These are phyloP conservation scores for Caenorhabditis becei DNA, from an alignment of 2,888 invertebrate genomes.

Conservation along the genomic window DNA sequence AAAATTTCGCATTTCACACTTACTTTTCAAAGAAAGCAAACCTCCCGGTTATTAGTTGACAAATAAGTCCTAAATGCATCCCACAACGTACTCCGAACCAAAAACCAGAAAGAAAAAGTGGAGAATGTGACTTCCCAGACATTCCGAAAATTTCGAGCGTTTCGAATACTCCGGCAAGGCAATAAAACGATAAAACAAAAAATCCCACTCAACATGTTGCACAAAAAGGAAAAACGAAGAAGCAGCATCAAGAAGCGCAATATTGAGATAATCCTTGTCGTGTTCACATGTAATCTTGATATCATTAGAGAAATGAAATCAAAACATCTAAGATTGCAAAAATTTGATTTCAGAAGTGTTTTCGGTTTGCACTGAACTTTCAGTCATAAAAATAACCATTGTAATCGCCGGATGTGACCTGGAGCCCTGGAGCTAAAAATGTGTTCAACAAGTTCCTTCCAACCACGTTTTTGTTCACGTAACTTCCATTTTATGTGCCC, in stretches of 20 bases:
- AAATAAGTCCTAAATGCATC: background rate
- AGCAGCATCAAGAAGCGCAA: background rate
- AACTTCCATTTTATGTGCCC: constrained; percentile 7
- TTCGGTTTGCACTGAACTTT: background rate
- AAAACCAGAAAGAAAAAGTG: background rate
- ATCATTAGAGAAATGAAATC: background rate
- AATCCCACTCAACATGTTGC: too few species aligned
- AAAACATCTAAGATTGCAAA: background rate
- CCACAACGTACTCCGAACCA: background rate
- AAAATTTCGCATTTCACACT: constrained; percentile 39
- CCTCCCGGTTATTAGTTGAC: constrained; percentile 52
- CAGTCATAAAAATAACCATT: background rate
- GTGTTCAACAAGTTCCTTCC: constrained; percentile 13
- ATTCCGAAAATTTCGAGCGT: too few species aligned
- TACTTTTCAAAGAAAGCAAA: constrained; percentile 35
- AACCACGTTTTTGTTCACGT: background rate
- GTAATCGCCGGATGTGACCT: background rate
- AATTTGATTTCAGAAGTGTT: constrained; percentile 1
- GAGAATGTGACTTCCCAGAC: background rate
- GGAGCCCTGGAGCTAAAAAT: background rate
- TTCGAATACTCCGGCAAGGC: too few species aligned
- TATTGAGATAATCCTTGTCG: background rate
- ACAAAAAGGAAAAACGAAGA: background rate
- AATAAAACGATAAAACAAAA: too few species aligned
- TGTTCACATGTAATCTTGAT: too few species aligned